Conservation (phyloP, 1,140 invertebrate species). For the Bombus breviceps region DNA sequence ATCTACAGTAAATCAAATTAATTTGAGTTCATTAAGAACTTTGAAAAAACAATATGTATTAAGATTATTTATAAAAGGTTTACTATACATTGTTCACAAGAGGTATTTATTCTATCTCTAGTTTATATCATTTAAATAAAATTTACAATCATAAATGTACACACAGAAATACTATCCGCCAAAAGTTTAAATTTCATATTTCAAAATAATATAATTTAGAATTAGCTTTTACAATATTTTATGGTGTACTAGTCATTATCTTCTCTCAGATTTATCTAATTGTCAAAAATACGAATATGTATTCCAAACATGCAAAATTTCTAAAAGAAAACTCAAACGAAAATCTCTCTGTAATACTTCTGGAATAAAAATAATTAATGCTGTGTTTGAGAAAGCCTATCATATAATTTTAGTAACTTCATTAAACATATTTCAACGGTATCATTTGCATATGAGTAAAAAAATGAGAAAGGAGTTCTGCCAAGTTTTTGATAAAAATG, state of each 20-base stretch:
- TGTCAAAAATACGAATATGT: not conserved
- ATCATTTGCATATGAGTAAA: constrained; percentile 26
- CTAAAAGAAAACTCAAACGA: not conserved
- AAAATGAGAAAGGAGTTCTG: constrained; percentile 20
- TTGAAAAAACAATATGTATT: constrained; percentile 26
- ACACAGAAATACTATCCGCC: constrained; percentile 12
- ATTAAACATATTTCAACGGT: constrained; percentile 14
- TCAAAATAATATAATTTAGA: constrained; percentile 22
- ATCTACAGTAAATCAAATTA: constrained; percentile 43
- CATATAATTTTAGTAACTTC: constrained; percentile 21
- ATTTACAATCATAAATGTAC: constrained; percentile 32
- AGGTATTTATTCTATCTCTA: constrained; percentile 10
- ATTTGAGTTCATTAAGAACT: constrained; percentile 28
- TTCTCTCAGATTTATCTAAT: not conserved
- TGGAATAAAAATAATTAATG: constrained; percentile 45
- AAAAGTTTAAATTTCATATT: constrained; percentile 8
- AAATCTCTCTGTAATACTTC: constrained; percentile 27
- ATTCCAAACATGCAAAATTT: not conserved
- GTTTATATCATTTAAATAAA: constrained; percentile 31
- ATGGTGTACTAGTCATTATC: not conserved
- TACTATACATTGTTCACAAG: constrained; percentile 42
- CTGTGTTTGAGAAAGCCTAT: constrained; percentile 68
- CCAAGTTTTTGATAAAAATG: constrained; percentile 15
- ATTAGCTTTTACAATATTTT: constrained; percentile 17
- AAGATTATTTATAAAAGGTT: constrained; percentile 56